A percentile compares a stretch with the other conserved stretches of the same genome.
These are phyloP conservation scores for Penaeus chinensis DNA, from an alignment of 1,140 invertebrate species.

Conservation along the genomic window DNA sequence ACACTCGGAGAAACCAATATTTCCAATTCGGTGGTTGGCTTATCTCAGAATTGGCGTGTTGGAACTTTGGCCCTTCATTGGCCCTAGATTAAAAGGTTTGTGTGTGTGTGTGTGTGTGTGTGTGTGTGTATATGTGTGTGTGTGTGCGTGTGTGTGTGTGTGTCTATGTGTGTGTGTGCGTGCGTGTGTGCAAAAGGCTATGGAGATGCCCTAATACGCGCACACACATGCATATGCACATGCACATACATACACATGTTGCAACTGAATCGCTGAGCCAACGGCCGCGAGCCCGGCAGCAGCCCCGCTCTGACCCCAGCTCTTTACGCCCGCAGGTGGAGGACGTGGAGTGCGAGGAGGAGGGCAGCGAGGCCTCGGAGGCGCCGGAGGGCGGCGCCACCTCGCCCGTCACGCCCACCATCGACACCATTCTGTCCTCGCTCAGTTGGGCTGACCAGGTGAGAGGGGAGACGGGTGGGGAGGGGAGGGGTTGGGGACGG, in stretches of 20 bases:
- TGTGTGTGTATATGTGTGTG: too few relatives aligned
- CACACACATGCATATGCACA: conserved; percentile 5
- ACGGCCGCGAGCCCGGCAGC: too few relatives aligned
- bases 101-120: too few relatives aligned
- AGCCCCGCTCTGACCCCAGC: neutral
- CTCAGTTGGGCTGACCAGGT: conserved; percentile 52
- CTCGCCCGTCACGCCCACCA: conserved; percentile 39
- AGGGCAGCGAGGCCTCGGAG: conserved; percentile 46
- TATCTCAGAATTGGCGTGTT: too few relatives aligned
- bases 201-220: neutral
- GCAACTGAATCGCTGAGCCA: neutral
- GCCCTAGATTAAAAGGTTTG: too few relatives aligned
- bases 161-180: too few relatives aligned
- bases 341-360: conserved; percentile 51
- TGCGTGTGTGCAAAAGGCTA: too few relatives aligned
- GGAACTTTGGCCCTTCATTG: too few relatives aligned
- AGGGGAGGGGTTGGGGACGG: neutral
- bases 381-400: conserved; percentile 28
- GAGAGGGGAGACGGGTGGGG: neutral
- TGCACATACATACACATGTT: neutral
- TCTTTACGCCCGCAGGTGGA: conserved; percentile 25
- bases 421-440: conserved; percentile 29
- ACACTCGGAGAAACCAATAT: too few relatives aligned
- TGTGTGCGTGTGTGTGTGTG: too few relatives aligned
- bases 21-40: too few relatives aligned